phyloP scores from a whole-genome alignment of 2,113 vertebrate species.

The Perca schrenkii region DNA sequence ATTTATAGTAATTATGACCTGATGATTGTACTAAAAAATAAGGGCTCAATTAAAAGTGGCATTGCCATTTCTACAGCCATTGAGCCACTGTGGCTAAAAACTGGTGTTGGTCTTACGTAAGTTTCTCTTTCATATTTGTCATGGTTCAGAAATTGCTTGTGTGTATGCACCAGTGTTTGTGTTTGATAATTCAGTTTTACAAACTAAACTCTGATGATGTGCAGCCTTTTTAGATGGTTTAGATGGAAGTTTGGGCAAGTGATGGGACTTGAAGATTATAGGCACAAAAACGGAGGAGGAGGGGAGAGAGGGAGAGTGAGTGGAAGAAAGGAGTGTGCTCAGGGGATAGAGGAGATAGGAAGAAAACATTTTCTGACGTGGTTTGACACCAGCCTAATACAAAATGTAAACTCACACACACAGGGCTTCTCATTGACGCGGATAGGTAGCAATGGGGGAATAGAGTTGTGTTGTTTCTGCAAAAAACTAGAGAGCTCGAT shows the following conservation, averaged over 20 bases:
- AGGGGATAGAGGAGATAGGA: background rate
- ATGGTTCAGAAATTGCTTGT: background rate
- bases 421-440: conserved; percentile 6
- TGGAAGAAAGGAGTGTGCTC: conserved; percentile 19
- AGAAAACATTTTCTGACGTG: conserved; percentile 40
- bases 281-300: conserved; percentile 2
- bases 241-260: background rate
- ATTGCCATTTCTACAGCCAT: background rate
- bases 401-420: conserved; percentile 41
- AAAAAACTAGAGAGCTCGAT: conserved; percentile 9
- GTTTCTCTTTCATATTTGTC: background rate
- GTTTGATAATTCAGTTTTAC: background rate
- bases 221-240: conserved; percentile 7
- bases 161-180: background rate
- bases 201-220: conserved; percentile 8
- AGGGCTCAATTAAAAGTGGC: too few species aligned
- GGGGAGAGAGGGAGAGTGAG: background rate
- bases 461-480: conserved; percentile 34
- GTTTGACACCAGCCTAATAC: conserved; percentile 50
- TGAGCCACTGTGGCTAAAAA: background rate
- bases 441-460: conserved; percentile 17
- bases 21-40: too few species aligned
- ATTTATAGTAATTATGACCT: too few species aligned
- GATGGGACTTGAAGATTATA: conserved; percentile 24
- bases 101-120: background rate